Evolutionary conservation across 2,888 invertebrate genomes (phyloP).

Genomic region (Empis livida): DNA sequence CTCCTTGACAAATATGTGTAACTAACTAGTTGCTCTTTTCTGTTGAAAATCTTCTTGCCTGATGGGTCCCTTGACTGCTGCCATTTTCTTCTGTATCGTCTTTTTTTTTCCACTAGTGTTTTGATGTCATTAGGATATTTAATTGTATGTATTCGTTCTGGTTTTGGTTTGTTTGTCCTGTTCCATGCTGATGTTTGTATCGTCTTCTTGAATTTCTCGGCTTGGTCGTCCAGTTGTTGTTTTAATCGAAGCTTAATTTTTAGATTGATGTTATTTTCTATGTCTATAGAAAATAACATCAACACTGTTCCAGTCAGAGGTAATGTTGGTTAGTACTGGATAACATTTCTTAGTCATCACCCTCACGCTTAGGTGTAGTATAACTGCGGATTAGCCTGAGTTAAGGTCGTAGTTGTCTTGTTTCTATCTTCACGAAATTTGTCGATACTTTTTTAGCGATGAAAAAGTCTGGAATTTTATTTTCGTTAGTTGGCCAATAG

Average conservation of each 20-base stretch:
- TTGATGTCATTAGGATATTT: not conserved
- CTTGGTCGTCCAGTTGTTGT: not conserved
- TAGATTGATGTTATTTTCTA: not conserved
- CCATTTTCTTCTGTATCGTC: not conserved
- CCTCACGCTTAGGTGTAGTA: not conserved
- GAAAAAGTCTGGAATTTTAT: slow-evolving; percentile 3
- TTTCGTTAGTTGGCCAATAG: slow-evolving; percentile 1
- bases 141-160: not conserved
- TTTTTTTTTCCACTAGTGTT: not conserved
- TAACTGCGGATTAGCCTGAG: slow-evolving; percentile 1
- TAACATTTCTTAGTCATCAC: not conserved
- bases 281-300: not conserved
- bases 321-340: not conserved
- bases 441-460: not conserved
- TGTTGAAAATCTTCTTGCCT: not conserved
- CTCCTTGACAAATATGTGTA: not conserved
- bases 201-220: not conserved
- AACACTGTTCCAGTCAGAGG: not conserved
- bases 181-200: no score
- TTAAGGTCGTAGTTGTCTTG: not conserved
- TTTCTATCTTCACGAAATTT: not conserved
- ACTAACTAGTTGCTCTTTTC: not conserved
- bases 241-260: not conserved
- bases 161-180: no score
- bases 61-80: not conserved